These are phyloP conservation scores for Spizaetus ornatus DNA, from an alignment of 2,113 vertebrate species.

Conservation along the genomic window DNA sequence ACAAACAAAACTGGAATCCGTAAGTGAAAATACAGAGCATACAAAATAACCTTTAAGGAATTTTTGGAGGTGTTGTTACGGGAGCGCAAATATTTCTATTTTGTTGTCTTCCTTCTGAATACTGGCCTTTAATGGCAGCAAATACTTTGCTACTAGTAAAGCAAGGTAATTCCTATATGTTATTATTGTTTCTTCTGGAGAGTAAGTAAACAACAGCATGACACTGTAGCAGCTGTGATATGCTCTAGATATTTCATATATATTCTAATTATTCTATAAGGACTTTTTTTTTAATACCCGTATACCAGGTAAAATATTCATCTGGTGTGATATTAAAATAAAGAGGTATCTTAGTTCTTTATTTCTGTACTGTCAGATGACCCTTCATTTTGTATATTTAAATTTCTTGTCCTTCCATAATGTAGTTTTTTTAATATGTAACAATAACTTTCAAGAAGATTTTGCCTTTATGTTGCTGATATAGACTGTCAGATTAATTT, in stretches of 20 bases:
- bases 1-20: not conserved
- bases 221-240: not conserved
- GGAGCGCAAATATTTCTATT: not conserved
- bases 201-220: not conserved
- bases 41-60: not conserved
- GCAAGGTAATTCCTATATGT: not conserved
- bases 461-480: not conserved
- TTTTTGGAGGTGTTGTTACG: not conserved
- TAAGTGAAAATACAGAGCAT: not conserved
- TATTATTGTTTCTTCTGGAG: not conserved
- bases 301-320: not conserved
- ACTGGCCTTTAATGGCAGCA: not conserved
- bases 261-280: not conserved
- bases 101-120: not conserved
- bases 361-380: not conserved
- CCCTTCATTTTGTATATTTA: not conserved
- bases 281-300: not conserved
- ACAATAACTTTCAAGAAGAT: not conserved
- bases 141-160: not conserved
- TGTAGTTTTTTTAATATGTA: not conserved
- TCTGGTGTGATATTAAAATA: not conserved
- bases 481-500: not conserved
- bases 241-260: not conserved
- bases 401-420: not conserved
- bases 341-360: not conserved